Conservation (phyloP, 2,797 vertebrate genomes). For the Calcarius lapponicus region DNA sequence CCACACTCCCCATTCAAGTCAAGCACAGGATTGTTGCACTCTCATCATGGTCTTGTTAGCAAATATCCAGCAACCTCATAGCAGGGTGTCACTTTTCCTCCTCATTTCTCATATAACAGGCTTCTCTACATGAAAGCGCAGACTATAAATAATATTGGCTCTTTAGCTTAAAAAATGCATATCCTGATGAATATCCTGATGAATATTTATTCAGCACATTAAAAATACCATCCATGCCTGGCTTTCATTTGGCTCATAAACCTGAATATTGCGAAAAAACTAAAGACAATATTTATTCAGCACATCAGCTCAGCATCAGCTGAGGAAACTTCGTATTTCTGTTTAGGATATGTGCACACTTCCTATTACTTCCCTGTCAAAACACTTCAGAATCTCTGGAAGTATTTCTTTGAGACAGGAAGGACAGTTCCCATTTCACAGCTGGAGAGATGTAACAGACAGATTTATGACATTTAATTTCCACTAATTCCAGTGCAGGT, state of each 20-base stretch:
- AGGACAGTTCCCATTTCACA: background rate
- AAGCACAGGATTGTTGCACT: background rate
- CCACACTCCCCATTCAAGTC: background rate
- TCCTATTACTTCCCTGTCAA: background rate
- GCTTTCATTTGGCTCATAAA: slow-evolving; percentile 45
- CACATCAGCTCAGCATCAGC: background rate
- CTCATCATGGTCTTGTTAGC: background rate
- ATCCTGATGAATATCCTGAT: slow-evolving; percentile 15
- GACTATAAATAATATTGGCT: slow-evolving; percentile 18
- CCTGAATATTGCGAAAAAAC: background rate
- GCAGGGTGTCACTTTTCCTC: background rate
- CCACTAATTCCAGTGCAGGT: background rate
- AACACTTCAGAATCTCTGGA: background rate
- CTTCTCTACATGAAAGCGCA: slow-evolving; percentile 12
- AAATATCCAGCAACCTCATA: background rate
- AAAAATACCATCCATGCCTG: slow-evolving; percentile 16
- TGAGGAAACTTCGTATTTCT: background rate
- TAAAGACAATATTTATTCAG: slow-evolving; percentile 31
- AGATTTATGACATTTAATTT: slow-evolving; percentile 19
- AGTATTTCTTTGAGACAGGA: background rate
- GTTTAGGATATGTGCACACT: background rate
- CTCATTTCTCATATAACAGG: background rate
- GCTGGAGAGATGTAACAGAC: background rate
- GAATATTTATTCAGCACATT: slow-evolving; percentile 58
- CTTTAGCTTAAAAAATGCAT: slow-evolving; percentile 47